Base-by-base conservation (phyloP, 2,888 invertebrate genomes). In the Drosophila atroscutellata region DNA sequence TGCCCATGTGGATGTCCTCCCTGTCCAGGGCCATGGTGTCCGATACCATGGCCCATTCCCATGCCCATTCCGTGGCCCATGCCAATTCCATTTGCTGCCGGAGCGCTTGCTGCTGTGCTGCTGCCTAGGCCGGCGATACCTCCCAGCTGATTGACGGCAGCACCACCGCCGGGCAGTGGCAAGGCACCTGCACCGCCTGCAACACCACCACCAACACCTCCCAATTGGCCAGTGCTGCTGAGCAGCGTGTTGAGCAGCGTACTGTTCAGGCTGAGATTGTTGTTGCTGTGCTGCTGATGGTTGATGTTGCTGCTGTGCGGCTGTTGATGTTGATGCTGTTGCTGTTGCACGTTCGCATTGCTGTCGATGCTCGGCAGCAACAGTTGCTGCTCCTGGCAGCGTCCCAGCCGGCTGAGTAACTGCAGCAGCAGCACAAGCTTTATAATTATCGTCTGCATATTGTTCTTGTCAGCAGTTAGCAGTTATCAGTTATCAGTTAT, bases 1-100 rank as follows among this genome's bases (percentile, higher is more conserved):
- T 91, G 91, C 50, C 92, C 91, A 56, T 90, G 90, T 32, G 63
- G 49, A 60, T 79, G 88, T 49, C 83, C 81, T 34, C 56, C 56
- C 30, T 63, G 56, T 55, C 61, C 77, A 11, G n/a, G 37, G 26
- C 64, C 37, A 20, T 70, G 49, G 39, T 69, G 67, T 32, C 47
- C 59, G 59, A 59, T 59, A 58, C 69, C 62, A 39, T 64, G 64
- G 28, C 50, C 63, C 57, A 66, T 55, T 45, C 52, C 65, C 54
- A 64, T 42, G 45, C 63, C 72, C 55, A 54, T 34, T 42, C 61
- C 71, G 5, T 39, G 63, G 8, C 52, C 61, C 68, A 57, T 54
- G n/a, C 70, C 59, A 1, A 63, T 65, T 34, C 65, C 64, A 42
- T 37, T 56, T 5, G 20, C 47, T 47, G 61, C 64, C 47, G 56